A percentile compares a stretch with the other conserved stretches of the same genome.
These are phyloP conservation scores for Mesoligia furuncula DNA, from an alignment of 2,888 invertebrate genomes.

Conservation along the genomic window DNA sequence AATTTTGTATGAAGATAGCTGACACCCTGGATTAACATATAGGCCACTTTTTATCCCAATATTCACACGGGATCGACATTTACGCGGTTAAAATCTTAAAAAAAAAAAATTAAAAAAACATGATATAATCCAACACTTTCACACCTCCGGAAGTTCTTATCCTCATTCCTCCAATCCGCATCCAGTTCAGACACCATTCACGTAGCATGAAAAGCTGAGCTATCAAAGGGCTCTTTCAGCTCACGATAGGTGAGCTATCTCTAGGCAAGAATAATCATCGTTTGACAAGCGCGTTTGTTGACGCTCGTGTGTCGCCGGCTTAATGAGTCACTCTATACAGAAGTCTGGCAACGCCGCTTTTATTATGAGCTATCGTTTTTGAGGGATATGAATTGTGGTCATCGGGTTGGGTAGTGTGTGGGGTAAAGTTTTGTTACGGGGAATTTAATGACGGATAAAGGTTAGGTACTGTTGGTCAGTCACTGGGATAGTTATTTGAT, in stretches of 20 bases:
- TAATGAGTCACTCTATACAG: constrained; percentile 54
- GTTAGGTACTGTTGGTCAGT: too few species aligned
- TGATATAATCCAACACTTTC: background rate
- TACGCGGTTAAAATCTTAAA: too few species aligned
- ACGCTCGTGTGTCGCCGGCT: constrained; percentile 48
- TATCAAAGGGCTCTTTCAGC: constrained; percentile 67
- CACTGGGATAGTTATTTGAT: background rate
- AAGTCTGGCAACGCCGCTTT: constrained; percentile 35
- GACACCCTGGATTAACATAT: too few species aligned
- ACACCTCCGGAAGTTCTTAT: constrained; percentile 31
- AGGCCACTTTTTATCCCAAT: too few species aligned
- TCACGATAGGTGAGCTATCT: constrained; percentile 63
- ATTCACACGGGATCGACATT: too few species aligned
- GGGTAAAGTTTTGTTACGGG: background rate
- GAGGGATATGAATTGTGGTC: constrained; percentile 9
- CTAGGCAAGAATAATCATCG: constrained; percentile 61
- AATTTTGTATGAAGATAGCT: too few species aligned
- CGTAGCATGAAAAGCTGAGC: constrained; percentile 58
- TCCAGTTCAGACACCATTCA: constrained; percentile 68
- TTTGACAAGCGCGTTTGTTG: constrained; percentile 65
- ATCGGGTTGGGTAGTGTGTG: background rate
- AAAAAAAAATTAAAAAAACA: too few species aligned
- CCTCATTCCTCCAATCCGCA: constrained; percentile 35
- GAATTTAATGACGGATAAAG: background rate
- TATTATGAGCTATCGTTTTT: constrained; percentile 25